Base-by-base conservation (phyloP, 1,140 invertebrate species). In the Pseudomyrmex cubaensis region DNA sequence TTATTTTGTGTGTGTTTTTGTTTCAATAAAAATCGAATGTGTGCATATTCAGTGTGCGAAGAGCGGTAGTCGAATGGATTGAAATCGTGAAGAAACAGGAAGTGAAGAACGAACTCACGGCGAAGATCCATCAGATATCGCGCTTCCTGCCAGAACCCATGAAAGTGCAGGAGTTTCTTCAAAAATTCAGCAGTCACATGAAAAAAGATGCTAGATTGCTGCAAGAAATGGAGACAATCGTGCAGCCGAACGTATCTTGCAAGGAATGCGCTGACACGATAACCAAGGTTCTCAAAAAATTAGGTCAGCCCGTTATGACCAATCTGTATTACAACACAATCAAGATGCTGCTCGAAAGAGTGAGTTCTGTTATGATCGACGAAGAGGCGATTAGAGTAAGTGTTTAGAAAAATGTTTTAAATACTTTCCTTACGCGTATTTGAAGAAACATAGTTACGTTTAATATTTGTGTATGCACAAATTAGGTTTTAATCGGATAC, bases 321-420 rank as follows among this genome's bases (percentile, higher is more conserved):
- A 99, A 99, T 95, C 93, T 98, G 46, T 98, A 99, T 92, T 99
- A 99, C 93, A 98, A 98, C 90, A 98, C 98, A 1, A 97, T 99
- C 89, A 99, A 99, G 95, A 98, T 98, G 96, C 93, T 99, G 13
- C 94, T 99, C 46, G 98, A 99, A 94, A 95, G 98, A 86, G 97
- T 99, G 13, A 98, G 98, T 56, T 98, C 98, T 0, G 98, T 99
- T 2, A 98, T 99, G 97, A 97, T 99, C 17, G 99, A 99, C 92
- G 96, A 97, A 87, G 96, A 97, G 83, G 97, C 98, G 0, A 95
- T 98, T 76, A 95, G 96, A 72, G 95, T 95, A 93, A 84, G 88
- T 88, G 63, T 83, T 67, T 52, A 62, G 50, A 50, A 10, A 8
- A 52, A 8, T 10, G 1, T 67, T 17, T 46, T 69, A 8, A 12